phyloP scores from a whole-genome alignment of 2,888 invertebrate species.

The Junonia oenone region DNA sequence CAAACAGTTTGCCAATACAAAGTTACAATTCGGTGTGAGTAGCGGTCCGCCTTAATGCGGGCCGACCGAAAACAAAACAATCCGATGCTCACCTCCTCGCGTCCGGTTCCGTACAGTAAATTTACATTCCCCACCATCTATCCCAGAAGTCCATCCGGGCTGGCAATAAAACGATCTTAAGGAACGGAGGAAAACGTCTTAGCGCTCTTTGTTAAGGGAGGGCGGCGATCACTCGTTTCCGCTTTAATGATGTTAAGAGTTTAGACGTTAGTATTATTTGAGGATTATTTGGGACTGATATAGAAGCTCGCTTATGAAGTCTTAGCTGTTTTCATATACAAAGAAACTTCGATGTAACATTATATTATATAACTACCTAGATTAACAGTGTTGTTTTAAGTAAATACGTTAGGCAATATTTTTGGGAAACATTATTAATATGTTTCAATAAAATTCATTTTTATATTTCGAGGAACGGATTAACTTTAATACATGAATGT shows the following conservation, averaged over 20 bases:
- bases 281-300: constrained; percentile 25
- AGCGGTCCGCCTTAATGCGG: constrained; percentile 53
- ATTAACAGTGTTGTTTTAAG: background rate
- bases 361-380: no score
- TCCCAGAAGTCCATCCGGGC: constrained; percentile 76
- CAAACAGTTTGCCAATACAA: background rate
- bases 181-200: constrained; percentile 72
- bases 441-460: background rate
- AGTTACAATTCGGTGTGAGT: constrained; percentile 43
- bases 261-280: constrained; percentile 27
- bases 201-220: constrained; percentile 37
- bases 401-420: background rate
- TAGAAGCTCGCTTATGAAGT: constrained; percentile 9
- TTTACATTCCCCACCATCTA: constrained; percentile 77
- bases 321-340: background rate
- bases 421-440: background rate
- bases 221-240: constrained; percentile 32
- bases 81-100: constrained; percentile 73
- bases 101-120: constrained; percentile 76
- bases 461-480: no score
- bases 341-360: background rate
- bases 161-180: constrained; percentile 77
- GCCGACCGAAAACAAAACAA: constrained; percentile 73
- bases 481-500: no score
- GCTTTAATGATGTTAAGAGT: constrained; percentile 31